A percentile compares a stretch with the other conserved stretches of the same genome.
These are phyloP conservation scores for Lates japonicus DNA, from an alignment of 2,797 vertebrate species.

Conservation along the genomic window DNA sequence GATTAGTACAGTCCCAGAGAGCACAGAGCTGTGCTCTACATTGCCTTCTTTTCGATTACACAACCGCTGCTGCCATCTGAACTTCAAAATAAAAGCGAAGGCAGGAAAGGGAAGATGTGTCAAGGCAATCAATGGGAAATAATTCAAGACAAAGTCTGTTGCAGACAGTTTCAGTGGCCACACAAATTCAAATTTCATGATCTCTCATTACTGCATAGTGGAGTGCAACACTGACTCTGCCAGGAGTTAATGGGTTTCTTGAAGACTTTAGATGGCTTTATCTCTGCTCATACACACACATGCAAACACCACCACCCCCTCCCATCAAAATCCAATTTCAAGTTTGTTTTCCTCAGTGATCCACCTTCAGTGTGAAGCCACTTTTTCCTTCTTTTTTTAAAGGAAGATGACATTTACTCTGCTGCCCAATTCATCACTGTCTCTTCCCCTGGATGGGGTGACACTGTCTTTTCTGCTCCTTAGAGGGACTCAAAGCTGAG, in stretches of 20 bases:
- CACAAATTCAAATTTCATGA: conserved; percentile 4
- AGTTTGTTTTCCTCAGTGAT: conserved; percentile 31
- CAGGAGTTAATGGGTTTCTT: conserved; percentile 29
- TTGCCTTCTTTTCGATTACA: conserved; percentile 31
- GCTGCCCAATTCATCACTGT: conserved; percentile 49
- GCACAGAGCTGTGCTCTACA: conserved; percentile 24
- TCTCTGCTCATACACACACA: conserved; percentile 26
- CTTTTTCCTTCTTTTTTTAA: conserved; percentile 47
- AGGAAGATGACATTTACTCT: conserved; percentile 32
- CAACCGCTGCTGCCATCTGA: conserved; percentile 29
- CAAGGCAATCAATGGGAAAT: conserved; percentile 1
- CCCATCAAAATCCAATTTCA: conserved; percentile 35
- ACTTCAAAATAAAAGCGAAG: conserved; percentile 30
- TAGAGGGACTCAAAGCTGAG: conserved; percentile 10
- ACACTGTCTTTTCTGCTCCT: conserved; percentile 35
- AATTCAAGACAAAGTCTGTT: conserved; percentile 3
- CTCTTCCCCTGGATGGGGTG: conserved; percentile 31
- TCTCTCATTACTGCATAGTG: conserved; percentile 10
- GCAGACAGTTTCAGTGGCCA: neutral
- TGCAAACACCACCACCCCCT: too few species aligned
- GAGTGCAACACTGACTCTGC: conserved; percentile 8
- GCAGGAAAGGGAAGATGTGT: conserved; percentile 22
- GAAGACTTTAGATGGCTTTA: conserved; percentile 16
- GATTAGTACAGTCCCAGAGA: conserved; percentile 35
- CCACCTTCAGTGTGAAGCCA: conserved; percentile 12